Base-by-base conservation (phyloP, 2,888 invertebrate genomes). In the Timema cristinae region DNA sequence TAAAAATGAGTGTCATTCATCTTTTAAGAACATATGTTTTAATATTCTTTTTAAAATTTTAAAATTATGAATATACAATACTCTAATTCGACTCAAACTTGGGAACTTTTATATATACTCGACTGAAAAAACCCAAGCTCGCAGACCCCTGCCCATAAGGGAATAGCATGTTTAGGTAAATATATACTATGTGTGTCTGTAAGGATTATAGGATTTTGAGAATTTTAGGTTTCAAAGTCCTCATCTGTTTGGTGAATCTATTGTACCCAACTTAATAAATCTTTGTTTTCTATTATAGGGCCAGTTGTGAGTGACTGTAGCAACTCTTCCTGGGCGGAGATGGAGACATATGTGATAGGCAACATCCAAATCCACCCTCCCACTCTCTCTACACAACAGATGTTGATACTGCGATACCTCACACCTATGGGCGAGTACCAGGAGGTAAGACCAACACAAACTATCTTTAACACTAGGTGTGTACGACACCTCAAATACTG, bases 361-460 rank as follows among this genome's bases (percentile, higher is more conserved):
- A 91, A 90, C 51, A 93, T 96, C 76, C 93, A 94, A 79, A 91
- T 98, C 77, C 91, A 92, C 81, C 98, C 98, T 8, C 90, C 95
- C 4, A 94, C 93, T 0, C 85, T 91, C 70, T 92, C 93, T 0
- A 96, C 97, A 50, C 91, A 92, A 80, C 97, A 98, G 82, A 91
- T 98, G 85, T 86, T 98, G 4, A 96, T 98, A 78, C 83, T 98
- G 50, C 88, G 95, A 77, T 99, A 97, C 81, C 86, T 99, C n/a
- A 93, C 95, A 6, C 95, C 98, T 0, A 92, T 98, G 89, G 98
- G 97, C 13, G 98, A 98, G 81, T 98, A 98, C 81, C 98, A 98
- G 82, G 98, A 97, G 85, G 90, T 90, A 75, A 80, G 77, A 7
- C 8, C 32, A 2, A 2, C 32, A 32, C 32, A 32, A 32, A 32